These are phyloP conservation scores for Pandemis cinnamomeana DNA, from an alignment of 2,888 invertebrate species.

Conservation along the genomic window DNA sequence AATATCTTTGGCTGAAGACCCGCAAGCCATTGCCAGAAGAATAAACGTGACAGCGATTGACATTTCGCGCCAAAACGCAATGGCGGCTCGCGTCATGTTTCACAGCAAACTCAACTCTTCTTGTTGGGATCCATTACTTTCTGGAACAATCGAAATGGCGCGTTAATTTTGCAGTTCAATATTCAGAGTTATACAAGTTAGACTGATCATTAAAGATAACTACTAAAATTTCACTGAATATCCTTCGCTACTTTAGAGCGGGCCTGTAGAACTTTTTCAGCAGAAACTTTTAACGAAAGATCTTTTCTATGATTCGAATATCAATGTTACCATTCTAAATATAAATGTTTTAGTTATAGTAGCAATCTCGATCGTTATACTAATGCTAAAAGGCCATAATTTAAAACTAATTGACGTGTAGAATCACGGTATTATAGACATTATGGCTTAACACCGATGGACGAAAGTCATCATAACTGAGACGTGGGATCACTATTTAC, in stretches of 20 bases:
- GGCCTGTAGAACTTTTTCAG: not conserved
- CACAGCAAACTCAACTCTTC: constrained; percentile 67
- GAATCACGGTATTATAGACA: constrained; percentile 40
- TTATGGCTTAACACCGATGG: constrained; percentile 31
- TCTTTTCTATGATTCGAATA: constrained; percentile 33
- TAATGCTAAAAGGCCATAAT: constrained; percentile 47
- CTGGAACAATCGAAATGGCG: constrained; percentile 68
- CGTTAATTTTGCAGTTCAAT: constrained; percentile 16
- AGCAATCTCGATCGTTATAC: constrained; percentile 43
- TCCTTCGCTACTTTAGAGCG: not conserved
- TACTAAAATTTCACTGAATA: not conserved
- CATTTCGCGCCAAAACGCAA: constrained; percentile 78
- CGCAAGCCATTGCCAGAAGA: constrained; percentile 63
- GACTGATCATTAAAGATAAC: too few relatives aligned
- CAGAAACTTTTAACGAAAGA: not conserved
- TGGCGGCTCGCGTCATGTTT: constrained; percentile 71
- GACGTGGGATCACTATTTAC: constrained; percentile 2
- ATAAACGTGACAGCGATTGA: constrained; percentile 67
- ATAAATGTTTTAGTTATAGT: constrained; percentile 40
- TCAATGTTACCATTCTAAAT: constrained; percentile 34
- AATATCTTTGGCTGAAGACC: constrained; percentile 72
- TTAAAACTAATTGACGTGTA: constrained; percentile 42
- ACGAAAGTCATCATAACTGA: constrained; percentile 31
- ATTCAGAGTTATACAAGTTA: too few relatives aligned
- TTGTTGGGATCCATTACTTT: constrained; percentile 79